A percentile compares a stretch with the other conserved stretches of the same genome.
These are phyloP conservation scores for Cydia amplana DNA, from an alignment of 1,140 invertebrate species.

Conservation along the genomic window DNA sequence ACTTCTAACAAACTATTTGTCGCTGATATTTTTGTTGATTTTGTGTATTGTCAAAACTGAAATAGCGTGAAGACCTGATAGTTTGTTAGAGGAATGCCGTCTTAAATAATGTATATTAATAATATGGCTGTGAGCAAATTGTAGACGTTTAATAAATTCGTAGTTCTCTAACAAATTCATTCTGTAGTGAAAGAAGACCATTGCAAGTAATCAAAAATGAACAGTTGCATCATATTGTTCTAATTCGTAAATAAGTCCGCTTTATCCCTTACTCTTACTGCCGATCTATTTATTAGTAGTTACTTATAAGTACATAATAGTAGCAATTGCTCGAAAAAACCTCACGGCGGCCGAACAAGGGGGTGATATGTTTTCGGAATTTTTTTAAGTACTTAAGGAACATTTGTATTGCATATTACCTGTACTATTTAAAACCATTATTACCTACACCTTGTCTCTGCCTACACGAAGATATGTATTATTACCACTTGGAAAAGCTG, in stretches of 20 bases:
- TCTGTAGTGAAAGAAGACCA: background rate
- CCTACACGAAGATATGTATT: slow-evolving; percentile 33
- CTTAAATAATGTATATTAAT: slow-evolving; percentile 24
- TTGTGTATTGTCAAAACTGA: background rate
- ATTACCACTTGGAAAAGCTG: slow-evolving; percentile 24
- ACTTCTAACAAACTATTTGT: slow-evolving; percentile 4
- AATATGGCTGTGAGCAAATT: slow-evolving; percentile 27
- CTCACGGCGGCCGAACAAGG: background rate
- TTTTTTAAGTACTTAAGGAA: no score
- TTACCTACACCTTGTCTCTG: no score
- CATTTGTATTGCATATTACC: no score
- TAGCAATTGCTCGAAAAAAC: background rate
- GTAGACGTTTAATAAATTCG: slow-evolving; percentile 11
- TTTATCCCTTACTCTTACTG: background rate
- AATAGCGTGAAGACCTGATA: background rate
- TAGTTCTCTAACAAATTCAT: background rate
- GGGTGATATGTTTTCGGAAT: no score
- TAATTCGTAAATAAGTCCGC: no score
- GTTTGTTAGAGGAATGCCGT: slow-evolving; percentile 16
- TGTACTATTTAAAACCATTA: background rate
- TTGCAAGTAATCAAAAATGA: background rate
- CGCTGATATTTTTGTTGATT: background rate
- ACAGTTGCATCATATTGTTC: no score
- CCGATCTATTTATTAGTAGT: slow-evolving; percentile 6
- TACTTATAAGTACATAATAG: background rate